These are phyloP conservation scores for Drosophila tripunctata DNA, from an alignment of 2,888 invertebrate species.

Conservation along the genomic window DNA sequence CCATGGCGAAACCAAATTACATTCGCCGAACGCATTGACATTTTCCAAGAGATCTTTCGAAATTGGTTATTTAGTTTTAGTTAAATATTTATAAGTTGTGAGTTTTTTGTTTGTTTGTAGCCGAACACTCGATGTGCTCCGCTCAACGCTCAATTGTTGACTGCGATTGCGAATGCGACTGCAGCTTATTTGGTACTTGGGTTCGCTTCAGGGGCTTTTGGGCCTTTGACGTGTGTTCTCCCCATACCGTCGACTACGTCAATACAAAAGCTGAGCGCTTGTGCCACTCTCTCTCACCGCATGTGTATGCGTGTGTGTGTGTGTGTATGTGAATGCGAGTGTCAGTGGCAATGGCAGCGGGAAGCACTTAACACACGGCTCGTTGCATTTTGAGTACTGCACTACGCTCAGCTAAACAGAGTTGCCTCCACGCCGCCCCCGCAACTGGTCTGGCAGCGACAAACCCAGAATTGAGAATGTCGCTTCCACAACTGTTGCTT, in stretches of 20 bases:
- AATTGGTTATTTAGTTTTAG: background rate
- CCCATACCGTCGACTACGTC: slow-evolving; percentile 57
- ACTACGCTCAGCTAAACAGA: slow-evolving; percentile 41
- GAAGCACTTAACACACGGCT: slow-evolving; percentile 53
- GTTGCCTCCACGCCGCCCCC: background rate
- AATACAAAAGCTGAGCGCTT: slow-evolving; percentile 63
- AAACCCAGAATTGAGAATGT: slow-evolving; percentile 9
- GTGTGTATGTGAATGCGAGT: slow-evolving; percentile 18
- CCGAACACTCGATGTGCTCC: slow-evolving; percentile 45
- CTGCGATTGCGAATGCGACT: slow-evolving; percentile 26
- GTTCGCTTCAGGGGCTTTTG: slow-evolving; percentile 3
- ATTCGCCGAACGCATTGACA: slow-evolving; percentile 77
- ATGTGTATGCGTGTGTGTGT: slow-evolving; percentile 5
- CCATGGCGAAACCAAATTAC: slow-evolving; percentile 90
- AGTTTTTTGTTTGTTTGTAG: background rate
- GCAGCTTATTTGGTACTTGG: slow-evolving; percentile 24
- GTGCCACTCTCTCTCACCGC: slow-evolving; percentile 31
- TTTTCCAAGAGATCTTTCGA: background rate
- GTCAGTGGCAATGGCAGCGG: slow-evolving; percentile 47
- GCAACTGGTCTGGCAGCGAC: background rate
- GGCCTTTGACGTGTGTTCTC: slow-evolving; percentile 43
- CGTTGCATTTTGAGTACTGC: slow-evolving; percentile 63
- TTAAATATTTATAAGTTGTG: background rate
- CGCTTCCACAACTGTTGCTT: slow-evolving; percentile 64
- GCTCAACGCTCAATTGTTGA: slow-evolving; percentile 44